Base-by-base conservation (phyloP, 2,888 invertebrate genomes). In the Philaethria dido region DNA sequence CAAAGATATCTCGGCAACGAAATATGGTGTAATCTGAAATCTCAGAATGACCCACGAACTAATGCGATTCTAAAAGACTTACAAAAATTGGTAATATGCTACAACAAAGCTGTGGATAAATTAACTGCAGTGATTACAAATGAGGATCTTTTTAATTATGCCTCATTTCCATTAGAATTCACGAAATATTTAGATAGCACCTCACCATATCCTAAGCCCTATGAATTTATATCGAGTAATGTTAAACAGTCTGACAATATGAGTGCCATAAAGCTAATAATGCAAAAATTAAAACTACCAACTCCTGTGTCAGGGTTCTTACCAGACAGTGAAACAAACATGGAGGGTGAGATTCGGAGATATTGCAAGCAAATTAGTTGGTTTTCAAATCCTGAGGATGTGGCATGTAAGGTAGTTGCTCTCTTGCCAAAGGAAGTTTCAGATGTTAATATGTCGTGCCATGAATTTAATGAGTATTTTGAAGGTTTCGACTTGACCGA, bases 161-260 rank as follows among this genome's bases (percentile, higher is more conserved):
- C 94, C 0, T 89, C 93, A 75, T 95, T 96, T 82, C 94, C 96
- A 0, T 82, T 93, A 20, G 95, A 96, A 77, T 94, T 97, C 67
- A 93, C 92, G 66, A 79, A 85, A 45, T 94, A 93, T 84, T 82
- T 94, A 63, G 86, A 93, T 71, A 75, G 80, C 59, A 77, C 86
- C 16, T 87, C 92, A 1, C 89, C 92, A 50, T 93, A 93, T 75
- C 95, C 96, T 0, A 94, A 95, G 72, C 93, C 93, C 39, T 94
- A 94, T 74, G 95, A 95, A 80, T 94, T 95, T 81, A 95, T 96
- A 73, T 93, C 95, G 0, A 84, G 86, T 20, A 93, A 93, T 76
- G 95, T 94, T 87, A 95, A 93, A 73, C 88, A 84, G 71, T 75
- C 84, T 39, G 84, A 92, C 61, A 93, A 94, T 72, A 88, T 93